Evolutionary conservation across 2,113 vertebrate genomes (phyloP).

Genomic region (Planiliza haematocheilus): DNA sequence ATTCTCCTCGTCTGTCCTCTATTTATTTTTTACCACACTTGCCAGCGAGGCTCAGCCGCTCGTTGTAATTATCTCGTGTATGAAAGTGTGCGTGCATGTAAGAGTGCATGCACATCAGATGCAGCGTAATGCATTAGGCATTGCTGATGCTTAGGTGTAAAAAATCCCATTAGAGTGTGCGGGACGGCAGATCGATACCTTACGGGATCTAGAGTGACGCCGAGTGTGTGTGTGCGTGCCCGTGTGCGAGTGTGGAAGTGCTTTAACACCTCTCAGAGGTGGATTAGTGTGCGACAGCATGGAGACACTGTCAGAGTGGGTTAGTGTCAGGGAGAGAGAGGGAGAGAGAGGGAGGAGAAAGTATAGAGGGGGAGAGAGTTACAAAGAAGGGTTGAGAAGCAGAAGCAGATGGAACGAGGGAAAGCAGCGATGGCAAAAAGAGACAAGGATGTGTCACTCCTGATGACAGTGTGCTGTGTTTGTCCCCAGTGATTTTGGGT

Average conservation of each 20-base stretch:
- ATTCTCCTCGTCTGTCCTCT: constrained; percentile 65
- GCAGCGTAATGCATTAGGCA: constrained; percentile 74
- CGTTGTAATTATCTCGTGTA: constrained; percentile 55
- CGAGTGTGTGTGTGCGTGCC: constrained; percentile 75
- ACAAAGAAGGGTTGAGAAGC: constrained; percentile 13
- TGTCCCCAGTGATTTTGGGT: constrained; percentile 27
- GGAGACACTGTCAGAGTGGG: constrained; percentile 86
- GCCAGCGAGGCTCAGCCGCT: constrained; percentile 53
- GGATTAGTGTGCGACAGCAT: constrained; percentile 90
- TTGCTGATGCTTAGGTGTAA: constrained; percentile 80
- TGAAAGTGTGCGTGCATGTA: constrained; percentile 13
- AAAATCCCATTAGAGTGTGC: constrained; percentile 84
- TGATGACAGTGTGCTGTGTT: constrained; percentile 34
- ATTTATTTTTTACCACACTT: constrained; percentile 82
- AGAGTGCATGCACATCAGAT: constrained; percentile 45
- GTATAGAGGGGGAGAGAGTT: constrained; percentile 10
- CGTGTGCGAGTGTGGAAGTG: constrained; percentile 79
- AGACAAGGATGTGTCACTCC: constrained; percentile 40
- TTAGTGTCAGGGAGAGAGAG: constrained; percentile 81
- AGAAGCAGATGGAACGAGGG: constrained; percentile 28
- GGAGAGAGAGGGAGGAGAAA: constrained; percentile 24
- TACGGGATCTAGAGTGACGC: constrained; percentile 81
- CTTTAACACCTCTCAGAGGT: constrained; percentile 88
- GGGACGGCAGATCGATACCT: constrained; percentile 84
- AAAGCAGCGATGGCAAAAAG: not conserved